Conservation (phyloP, 2,797 vertebrate species). For the Megalops cyprinoides region DNA sequence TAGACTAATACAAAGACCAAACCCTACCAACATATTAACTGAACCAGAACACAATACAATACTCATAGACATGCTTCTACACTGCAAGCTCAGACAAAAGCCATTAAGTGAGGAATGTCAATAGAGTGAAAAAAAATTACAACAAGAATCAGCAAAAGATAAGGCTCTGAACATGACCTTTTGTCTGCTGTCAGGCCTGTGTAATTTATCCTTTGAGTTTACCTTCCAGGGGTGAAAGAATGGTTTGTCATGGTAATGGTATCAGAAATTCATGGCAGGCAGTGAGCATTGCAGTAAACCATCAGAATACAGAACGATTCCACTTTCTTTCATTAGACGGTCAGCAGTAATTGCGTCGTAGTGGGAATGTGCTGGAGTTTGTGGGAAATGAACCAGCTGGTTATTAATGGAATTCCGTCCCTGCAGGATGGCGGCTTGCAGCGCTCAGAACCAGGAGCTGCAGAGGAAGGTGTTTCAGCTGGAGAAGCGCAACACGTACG, state of each 20-base stretch:
- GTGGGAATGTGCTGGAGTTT: conserved; percentile 8
- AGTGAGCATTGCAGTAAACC: neutral
- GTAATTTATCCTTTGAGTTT: conserved; percentile 5
- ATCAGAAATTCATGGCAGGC: neutral
- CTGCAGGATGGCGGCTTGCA: conserved; percentile 86
- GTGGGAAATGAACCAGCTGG: neutral
- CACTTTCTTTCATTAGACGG: conserved; percentile 3
- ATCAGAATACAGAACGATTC: neutral
- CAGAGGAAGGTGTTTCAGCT: conserved; percentile 91
- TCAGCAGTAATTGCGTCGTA: neutral
- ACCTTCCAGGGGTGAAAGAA: neutral
- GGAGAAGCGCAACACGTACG: conserved; percentile 95
- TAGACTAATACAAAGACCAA: too few species aligned
- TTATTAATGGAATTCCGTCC: conserved; percentile 21
- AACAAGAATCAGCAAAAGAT: neutral
- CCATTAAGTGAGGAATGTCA: too few species aligned
- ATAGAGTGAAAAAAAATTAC: too few species aligned
- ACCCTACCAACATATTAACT: too few species aligned
- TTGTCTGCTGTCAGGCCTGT: neutral
- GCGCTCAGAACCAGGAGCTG: conserved; percentile 89
- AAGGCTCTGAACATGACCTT: conserved; percentile 6
- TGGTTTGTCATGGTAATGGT: neutral
- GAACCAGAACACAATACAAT: too few species aligned
- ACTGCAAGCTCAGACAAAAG: too few species aligned
- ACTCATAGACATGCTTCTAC: too few species aligned